Base-by-base conservation (phyloP, 2,113 vertebrate species). In the Ophiodon elongatus region DNA sequence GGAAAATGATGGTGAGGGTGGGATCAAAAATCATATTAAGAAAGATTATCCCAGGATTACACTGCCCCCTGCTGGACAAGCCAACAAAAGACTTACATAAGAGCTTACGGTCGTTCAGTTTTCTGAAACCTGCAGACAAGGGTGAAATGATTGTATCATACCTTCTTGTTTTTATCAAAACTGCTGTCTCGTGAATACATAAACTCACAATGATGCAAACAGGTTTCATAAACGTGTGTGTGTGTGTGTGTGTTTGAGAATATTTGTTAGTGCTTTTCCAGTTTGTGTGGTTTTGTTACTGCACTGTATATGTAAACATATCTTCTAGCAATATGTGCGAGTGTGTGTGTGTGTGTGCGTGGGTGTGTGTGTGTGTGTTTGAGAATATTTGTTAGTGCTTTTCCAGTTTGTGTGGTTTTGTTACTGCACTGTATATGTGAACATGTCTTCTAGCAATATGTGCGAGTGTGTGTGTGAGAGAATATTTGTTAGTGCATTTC, bases 1-100 rank as follows among this genome's bases (percentile, higher is more conserved):
- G 78, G 88, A 90, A 79, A 82, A 68, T 68, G 50, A 88, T 87
- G 69, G 52, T 47, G 43, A 80, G 7, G 45, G 73, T 52, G 37
- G 15, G 41, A 76, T 63, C 29, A 86, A 68, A 82, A 65, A 23
- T 4, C 41, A 45, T 1, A 59, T 8, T 11, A 15, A 35, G 39
- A 7, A 14, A 0, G 37, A 62, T 81, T 66, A 45, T 0, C 19
- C 8, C 60, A 67, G 64, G 71, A 43, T 62, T 62, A 82, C 70
- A 88, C 88, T 91, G 92, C 87, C 90, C 92, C 88, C 94, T 94
- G 79, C 80, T 88, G 93, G 87, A 75, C 62, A 4, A 11, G 9
- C 4, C 3, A 37, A 35, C 10, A 1, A 50, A 15, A 63, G 7
- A 73, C 69, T 84, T 86, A 79, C 31, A 67, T 84, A 85, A 82